phyloP scores from a whole-genome alignment of 2,797 vertebrate species.

The Lepus oiostolus region DNA sequence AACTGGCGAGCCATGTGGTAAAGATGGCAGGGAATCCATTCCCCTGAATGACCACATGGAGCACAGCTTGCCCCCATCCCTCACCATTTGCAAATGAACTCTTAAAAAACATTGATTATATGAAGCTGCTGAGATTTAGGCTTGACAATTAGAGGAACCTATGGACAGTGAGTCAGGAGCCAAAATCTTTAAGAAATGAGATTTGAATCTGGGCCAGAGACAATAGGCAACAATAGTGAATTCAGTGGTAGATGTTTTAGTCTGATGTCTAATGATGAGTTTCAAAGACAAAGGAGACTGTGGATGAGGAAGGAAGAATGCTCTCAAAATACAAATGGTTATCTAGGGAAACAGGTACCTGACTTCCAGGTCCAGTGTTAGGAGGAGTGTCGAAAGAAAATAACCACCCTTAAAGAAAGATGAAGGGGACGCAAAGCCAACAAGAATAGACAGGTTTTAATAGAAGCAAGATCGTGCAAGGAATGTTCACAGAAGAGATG shows the following conservation, averaged over 20 bases:
- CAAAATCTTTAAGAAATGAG: constrained; percentile 11
- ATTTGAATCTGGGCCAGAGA: not conserved
- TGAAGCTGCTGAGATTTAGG: not conserved
- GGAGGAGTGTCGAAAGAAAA: not conserved
- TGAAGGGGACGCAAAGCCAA: not conserved
- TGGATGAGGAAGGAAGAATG: not conserved
- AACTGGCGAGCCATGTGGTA: not conserved
- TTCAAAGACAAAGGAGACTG: not conserved
- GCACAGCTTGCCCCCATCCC: not conserved
- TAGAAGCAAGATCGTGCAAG: not conserved
- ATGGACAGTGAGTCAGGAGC: not conserved
- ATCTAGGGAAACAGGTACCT: not conserved
- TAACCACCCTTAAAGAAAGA: not conserved
- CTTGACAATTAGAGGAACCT: not conserved
- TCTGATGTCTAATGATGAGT: not conserved
- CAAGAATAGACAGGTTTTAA: not conserved
- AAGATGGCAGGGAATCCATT: not conserved
- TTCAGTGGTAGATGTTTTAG: not conserved
- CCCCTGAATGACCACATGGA: not conserved
- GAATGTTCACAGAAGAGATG: not conserved
- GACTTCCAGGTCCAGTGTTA: not conserved
- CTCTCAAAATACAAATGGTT: not conserved
- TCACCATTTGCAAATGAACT: not conserved
- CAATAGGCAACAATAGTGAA: not conserved
- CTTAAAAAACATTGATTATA: not conserved